Percentiles rank a stretch among this genome's conserved stretches.
Evolutionary conservation across 2,797 vertebrate species (phyloP).

Genomic region (Atherinosoma microstoma): DNA sequence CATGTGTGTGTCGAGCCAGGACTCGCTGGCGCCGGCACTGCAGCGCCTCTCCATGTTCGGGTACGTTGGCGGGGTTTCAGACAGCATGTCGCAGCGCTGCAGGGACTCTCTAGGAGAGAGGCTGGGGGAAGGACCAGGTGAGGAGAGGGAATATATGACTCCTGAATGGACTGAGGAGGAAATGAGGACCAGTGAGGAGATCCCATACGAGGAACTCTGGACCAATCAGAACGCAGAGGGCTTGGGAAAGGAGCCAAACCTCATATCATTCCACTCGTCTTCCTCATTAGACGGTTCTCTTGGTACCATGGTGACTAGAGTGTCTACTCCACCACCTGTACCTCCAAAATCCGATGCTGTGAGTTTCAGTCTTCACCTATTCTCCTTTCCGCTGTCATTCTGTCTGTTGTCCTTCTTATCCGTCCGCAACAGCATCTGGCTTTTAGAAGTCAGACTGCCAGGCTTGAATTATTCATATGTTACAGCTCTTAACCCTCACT

Average conservation of each 20-base stretch:
- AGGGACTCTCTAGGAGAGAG: slow-evolving; percentile 81
- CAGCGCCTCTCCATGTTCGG: slow-evolving; percentile 87
- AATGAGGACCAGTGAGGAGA: slow-evolving; percentile 88
- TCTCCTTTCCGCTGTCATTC: slow-evolving; percentile 17
- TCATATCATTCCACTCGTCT: slow-evolving; percentile 86
- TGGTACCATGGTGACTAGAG: slow-evolving; percentile 80
- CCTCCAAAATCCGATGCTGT: slow-evolving; percentile 98
- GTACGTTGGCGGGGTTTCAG: slow-evolving; percentile 77
- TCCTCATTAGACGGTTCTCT: slow-evolving; percentile 80
- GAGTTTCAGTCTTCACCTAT: slow-evolving; percentile 74
- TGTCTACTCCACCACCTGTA: slow-evolving; percentile 88
- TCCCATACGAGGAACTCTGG: slow-evolving; percentile 98
- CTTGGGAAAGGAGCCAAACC: slow-evolving; percentile 85
- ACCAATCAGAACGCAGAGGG: slow-evolving; percentile 85
- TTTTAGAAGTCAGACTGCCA: slow-evolving; percentile 70
- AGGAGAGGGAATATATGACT: slow-evolving; percentile 91
- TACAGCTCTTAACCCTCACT: slow-evolving; percentile 78
- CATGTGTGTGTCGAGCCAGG: slow-evolving; percentile 85
- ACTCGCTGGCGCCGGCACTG: slow-evolving; percentile 84
- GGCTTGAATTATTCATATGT: slow-evolving; percentile 84
- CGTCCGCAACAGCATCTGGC: slow-evolving; percentile 61
- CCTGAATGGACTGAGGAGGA: slow-evolving; percentile 91
- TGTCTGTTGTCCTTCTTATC: slow-evolving; percentile 31
- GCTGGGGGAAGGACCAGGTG: slow-evolving; percentile 77
- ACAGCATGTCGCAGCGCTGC: slow-evolving; percentile 76